Base-by-base conservation (phyloP, 2,797 vertebrate genomes). In the Typhlichthys eigenmanni region DNA sequence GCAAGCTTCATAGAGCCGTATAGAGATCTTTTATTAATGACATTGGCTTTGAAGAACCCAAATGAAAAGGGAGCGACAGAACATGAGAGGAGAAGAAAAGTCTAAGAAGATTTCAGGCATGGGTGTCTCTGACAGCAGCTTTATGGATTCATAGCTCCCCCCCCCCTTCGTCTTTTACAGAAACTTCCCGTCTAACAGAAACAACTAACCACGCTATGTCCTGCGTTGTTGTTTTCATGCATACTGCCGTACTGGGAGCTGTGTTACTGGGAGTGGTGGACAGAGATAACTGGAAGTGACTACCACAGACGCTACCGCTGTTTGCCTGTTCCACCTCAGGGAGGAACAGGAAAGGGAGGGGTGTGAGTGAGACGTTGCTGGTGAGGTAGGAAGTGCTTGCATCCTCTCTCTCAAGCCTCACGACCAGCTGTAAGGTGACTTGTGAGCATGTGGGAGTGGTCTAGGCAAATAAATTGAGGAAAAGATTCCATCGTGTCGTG, bases 381-480 rank as follows among this genome's bases (percentile, higher is more conserved):
- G 66, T 76, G 81, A 73, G 81, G 75, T 88, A 86, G 89, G 91
- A 92, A 91, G 81, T 87, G 87, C 79, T 88, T 75, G 82, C 84
- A 87, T 91, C 88, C 88, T 92, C 87, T 85, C 73, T 70, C 78
- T 66, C 54, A 1, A 69, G 76, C 74, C 63, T 59, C 56, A 59
- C 1, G 62, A 34, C 47, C 84, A 84, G 82, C 85, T 88, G 84
- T 74, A 88, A 86, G 85, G 84, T 85, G 76, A 85, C 82, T 88
- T 74, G 65, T 47, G 83, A 88, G 85, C 84, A 89, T 78, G 75
- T 86, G 81, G 88, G 83, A 83, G 87, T 65, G 79, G 83, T 55
- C 62, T 50, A 10, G 1, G 14, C 51, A 69, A 73, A 87, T 49
- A 64, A 74, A 72, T 43, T 58, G 49, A 52, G 47, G 61, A 51